Conservation (phyloP, 2,797 vertebrate genomes). For the Notamacropus eugenii region DNA sequence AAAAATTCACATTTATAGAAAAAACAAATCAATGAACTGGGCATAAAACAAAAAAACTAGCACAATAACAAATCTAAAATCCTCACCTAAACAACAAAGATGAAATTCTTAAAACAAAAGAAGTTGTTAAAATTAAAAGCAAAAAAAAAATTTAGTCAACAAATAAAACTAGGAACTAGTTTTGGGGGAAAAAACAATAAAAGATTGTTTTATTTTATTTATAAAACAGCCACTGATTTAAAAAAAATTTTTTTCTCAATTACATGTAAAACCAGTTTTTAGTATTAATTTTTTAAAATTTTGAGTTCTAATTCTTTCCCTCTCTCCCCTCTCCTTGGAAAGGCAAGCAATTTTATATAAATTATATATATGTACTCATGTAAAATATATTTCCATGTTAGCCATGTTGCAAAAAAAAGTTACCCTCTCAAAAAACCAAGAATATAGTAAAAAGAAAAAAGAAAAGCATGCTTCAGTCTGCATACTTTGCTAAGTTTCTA, state of each 20-base stretch:
- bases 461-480: not conserved
- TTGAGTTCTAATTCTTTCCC: not conserved
- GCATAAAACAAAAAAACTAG: not conserved
- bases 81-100: not conserved
- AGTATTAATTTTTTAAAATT: not conserved
- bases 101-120: not conserved
- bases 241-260: not conserved
- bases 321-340: not conserved
- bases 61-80: not conserved
- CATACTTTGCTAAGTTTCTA: not conserved
- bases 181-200: not conserved
- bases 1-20: not conserved
- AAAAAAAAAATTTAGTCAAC: not conserved
- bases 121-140: not conserved
- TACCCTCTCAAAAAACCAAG: not conserved
- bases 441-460: not conserved
- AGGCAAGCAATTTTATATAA: not conserved
- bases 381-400: not conserved
- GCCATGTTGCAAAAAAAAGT: not conserved
- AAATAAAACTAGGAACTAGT: not conserved
- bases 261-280: not conserved
- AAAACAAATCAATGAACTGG: not conserved
- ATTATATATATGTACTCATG: not conserved
- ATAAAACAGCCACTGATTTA: not conserved
- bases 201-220: not conserved